Evolutionary conservation across 1,140 invertebrate species (phyloP), one percentile per base, ranked within the genome.

Genomic region (Neodiprion pinetum): DNA sequence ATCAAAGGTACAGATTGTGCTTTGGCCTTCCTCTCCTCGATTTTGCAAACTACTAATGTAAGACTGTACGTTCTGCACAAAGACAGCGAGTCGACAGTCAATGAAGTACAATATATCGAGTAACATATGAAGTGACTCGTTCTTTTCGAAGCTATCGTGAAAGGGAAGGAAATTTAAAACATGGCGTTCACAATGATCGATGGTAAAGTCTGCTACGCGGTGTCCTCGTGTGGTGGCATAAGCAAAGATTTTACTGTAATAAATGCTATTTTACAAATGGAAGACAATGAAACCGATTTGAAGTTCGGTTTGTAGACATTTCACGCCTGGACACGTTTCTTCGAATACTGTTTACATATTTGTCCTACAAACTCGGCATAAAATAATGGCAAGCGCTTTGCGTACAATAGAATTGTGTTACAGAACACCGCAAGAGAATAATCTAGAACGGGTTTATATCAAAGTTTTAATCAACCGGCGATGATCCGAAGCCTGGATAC

Each of bases 181-280:
- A 72, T 86, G 73, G 9, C 80, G 67, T 79, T 86, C 40, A 86
- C 82, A 7, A 88, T 87, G 86, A 76, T 86, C 1, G 84, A 87
- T 70, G 85, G 79, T 7, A 88, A 87, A 75, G 82, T 87, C 9
- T 86, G 83, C 67, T 85, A 87, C 76, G 85, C 83, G 9, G 81
- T 83, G 5, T 85, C 84, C 71, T 79, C 28, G 17, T 87, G 84
- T 79, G 82, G 79, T 0, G 72, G 72, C 4, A 79, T 76, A 28
- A 74, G 82, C n/a, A 80, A 77, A 78, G 66, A 84, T 40, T 86
- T 87, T 76, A 87, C 87, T 69, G 66, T 84, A 72, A 75, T 80
- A 73, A 78, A 65, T 49, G 28, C 28, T 40, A 40, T 40, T 40
- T 40, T 40, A 40, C 75, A 69, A 12, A 74, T 49, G 28, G 69